Base-by-base conservation (phyloP, 2,113 vertebrate species). In the Numenius arquata region DNA sequence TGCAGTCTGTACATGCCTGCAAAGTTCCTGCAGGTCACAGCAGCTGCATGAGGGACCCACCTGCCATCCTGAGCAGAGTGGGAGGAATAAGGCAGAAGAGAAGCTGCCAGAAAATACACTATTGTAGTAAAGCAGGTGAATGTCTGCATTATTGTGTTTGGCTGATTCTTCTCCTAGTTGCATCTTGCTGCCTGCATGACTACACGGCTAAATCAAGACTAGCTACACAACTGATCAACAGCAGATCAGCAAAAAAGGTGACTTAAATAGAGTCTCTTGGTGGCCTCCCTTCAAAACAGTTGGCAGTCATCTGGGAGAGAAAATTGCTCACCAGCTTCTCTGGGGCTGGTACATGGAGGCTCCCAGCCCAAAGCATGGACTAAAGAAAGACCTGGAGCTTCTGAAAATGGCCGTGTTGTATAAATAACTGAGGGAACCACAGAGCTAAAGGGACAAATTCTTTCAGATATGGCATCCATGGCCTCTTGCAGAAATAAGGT, bases 321-420 rank as follows among this genome's bases (percentile, higher is more conserved):
- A 79, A 30, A 34, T 40, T 58, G 12, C 36, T 43, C 40, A 63
- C 45, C 34, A 36, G 34, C 13, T 94, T 75, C 74, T 71, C 25
- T 26, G 47, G n/a, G 17, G 15, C 36, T 65, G 62, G 34, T 0
- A 1, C 13, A 14, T 2, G 0, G 30, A 8, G 1, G 10, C 17
- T 74, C 38, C 34, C 43, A 58, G 3, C 8, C 4, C 9, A 47
- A 87, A 82, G 21, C 6, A 23, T 1, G 5, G 43, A 21, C 66
- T 86, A 56, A 53, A 16, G 40, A 85, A 68, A 77, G 63, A 85
- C 18, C 8, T 12, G 12, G 41, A 76, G 34, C 41, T 80, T 52
- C 85, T 77, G 76, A 55, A 77, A 77, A 62, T 16, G 14, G 5
- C 29, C 38, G 17, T 50, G 32, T 48, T 83, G 9, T 40, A 12